These are phyloP conservation scores for Loris lydekkerianus DNA, from an alignment of 2,797 vertebrate genomes.

Conservation along the genomic window DNA sequence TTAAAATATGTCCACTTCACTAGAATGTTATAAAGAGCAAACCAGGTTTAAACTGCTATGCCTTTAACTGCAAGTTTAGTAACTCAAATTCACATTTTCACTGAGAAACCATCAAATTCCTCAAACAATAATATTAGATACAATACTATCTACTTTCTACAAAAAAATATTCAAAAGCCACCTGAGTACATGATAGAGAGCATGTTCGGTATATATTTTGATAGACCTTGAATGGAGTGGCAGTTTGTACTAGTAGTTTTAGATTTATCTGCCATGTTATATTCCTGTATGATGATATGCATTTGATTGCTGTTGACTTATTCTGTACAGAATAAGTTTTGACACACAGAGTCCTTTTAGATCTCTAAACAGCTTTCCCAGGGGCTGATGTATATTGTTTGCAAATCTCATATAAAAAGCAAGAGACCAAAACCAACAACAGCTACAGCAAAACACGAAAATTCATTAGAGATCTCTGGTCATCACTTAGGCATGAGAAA, in stretches of 20 bases:
- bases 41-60: not conserved
- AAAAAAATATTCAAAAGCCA: not conserved
- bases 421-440: not conserved
- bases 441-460: not conserved
- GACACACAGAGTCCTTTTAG: not conserved
- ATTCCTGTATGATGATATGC: not conserved
- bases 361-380: constrained; percentile 20
- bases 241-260: not conserved
- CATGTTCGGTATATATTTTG: not conserved
- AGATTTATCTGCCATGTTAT: not conserved
- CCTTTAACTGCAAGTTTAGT: not conserved
- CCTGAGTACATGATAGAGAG: not conserved
- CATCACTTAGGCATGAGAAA: constrained; percentile 21
- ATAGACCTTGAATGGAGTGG: not conserved
- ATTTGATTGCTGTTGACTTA: constrained; percentile 40
- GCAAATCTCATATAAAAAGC: constrained; percentile 37
- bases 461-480: not conserved
- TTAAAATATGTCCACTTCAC: constrained; percentile 18
- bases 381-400: constrained; percentile 34
- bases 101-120: not conserved
- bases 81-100: constrained; percentile 30
- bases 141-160: not conserved
- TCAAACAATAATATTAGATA: not conserved
- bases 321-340: constrained; percentile 21
- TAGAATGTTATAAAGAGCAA: not conserved